Evolutionary conservation across 2,113 vertebrate species (phyloP), one percentile per base, ranked within the genome.

Genomic region (Proterorhinus semilunaris): DNA sequence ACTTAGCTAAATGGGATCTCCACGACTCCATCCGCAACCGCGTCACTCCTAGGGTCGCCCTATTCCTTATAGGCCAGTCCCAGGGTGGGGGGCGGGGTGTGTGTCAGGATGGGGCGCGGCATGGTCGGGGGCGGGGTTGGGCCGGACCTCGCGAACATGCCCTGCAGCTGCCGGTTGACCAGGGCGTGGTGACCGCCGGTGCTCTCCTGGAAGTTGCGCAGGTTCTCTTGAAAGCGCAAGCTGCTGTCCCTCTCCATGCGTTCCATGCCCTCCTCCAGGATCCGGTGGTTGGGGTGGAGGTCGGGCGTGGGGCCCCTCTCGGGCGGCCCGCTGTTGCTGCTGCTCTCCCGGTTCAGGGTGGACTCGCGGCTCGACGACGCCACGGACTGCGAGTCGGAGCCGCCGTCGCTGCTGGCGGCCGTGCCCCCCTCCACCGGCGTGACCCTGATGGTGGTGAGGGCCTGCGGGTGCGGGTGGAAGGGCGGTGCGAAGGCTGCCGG

Each of bases 331-430:
- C 95, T 94, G 62, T 36, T 36, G 27, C 91, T 91, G 72, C 94
- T 93, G 13, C 92, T 93, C 83, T 96, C 96, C 82, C 95, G 93
- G 68, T 95, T 90, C 76, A 98, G 92, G 8, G 96, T 98, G 68
- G 96, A 98, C 87, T 98, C 96, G 12, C 96, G 93, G 67, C 95
- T 97, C 9, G 96, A 98, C 0, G 89, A 91, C 48, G 95, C 95
- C 15, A 94, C 88, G 0, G 96, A 97, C 65, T 95, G 90, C 71
- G 94, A 93, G 89, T 98, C 96, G 4, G 96, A 97, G 45, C 94
- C 95, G 1, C 95, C 94, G 58, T 98, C 96, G 0, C 96, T 97
- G 83, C 95, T 94, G 2, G 76, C 72, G 0, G 66, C 73, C 0
- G 74, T 71, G 1, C 59, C 85, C 65, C 59, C 85, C 64, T 98